Evolutionary conservation across 2,888 invertebrate species (phyloP).

Genomic region (Trissonchulus sp.): DNA sequence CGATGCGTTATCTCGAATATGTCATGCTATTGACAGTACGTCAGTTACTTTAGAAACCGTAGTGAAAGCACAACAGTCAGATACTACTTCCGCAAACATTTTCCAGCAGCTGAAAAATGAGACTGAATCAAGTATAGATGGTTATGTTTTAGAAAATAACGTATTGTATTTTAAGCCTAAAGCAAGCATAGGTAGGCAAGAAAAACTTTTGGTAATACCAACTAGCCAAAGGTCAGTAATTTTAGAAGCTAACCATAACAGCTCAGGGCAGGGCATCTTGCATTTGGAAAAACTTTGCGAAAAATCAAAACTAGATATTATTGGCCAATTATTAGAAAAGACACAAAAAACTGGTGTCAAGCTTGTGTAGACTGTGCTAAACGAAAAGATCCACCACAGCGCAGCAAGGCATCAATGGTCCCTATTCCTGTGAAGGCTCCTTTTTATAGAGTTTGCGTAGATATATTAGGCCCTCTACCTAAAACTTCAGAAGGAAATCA

Average conservation of each 20-base stretch:
- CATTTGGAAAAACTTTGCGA: neutral
- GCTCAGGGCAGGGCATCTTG: slow-evolving; percentile 1
- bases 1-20: slow-evolving; percentile 7
- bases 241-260: neutral
- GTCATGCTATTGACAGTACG: too few relatives aligned
- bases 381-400: neutral
- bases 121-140: too few relatives aligned
- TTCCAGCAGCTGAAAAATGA: too few relatives aligned
- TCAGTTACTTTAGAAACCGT: too few relatives aligned
- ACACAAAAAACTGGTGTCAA: neutral
- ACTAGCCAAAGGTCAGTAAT: neutral
- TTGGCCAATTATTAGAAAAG: slow-evolving; percentile 8
- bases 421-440: slow-evolving; percentile 8
- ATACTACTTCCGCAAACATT: too few relatives aligned
- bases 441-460: neutral
- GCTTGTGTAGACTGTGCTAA: neutral
- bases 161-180: too few relatives aligned
- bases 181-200: too few relatives aligned
- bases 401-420: neutral
- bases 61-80: too few relatives aligned
- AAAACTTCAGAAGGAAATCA: neutral
- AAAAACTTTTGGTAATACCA: slow-evolving; percentile 8
- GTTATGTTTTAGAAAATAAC: too few relatives aligned
- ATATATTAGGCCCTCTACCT: slow-evolving; percentile 19
- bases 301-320: slow-evolving; percentile 12